Base-by-base conservation (phyloP, 2,113 vertebrate genomes). In the Hemichromis elongatus region DNA sequence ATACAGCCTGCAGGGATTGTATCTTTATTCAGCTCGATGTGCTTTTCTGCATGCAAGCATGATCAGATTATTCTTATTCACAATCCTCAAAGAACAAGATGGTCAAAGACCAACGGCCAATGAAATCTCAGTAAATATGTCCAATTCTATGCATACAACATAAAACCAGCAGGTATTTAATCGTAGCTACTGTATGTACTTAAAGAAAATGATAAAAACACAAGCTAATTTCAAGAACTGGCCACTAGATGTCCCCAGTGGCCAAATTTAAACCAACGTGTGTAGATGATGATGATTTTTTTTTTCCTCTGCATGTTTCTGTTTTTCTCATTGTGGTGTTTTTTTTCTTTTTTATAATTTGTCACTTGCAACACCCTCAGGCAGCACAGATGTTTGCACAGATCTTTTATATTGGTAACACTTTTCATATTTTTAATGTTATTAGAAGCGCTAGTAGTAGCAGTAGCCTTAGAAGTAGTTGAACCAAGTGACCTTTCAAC, bases 241-340 rank as follows among this genome's bases (percentile, higher is more conserved):
- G 7, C 94, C 95, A 92, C 92, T 94, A 95, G 94, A 88, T 92
- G 94, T 90, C 93, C 19, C 68, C 81, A 89, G 54, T 84, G 21
- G 9, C 79, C 80, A 81, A 54, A 75, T 0, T 59, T 73, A 83
- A 45, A 68, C 21, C n/a, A 7, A 12, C 1, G 1, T 10, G 3
- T 16, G 3, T 9, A 14, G 13, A 18, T 37, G 28, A 66, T 5
- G 33, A 63, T 37, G n/a, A 21, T 2, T 7, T 26, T 26, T 30
- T 77, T 1, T 84, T 87, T 21, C 26, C 35, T 63, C 54, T 30
- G 47, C 8, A 70, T 18, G 33, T 52, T 61, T 4, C 9, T 79
- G 18, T 61, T 42, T 28, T 28, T 86, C 30, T 52, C 28, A 13
- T 79, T 54, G 24, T 80, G 21, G 16, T 50, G 11, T 61, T 61